Base-by-base conservation (phyloP, 2,797 vertebrate species). In the Denticeps clupeoides region DNA sequence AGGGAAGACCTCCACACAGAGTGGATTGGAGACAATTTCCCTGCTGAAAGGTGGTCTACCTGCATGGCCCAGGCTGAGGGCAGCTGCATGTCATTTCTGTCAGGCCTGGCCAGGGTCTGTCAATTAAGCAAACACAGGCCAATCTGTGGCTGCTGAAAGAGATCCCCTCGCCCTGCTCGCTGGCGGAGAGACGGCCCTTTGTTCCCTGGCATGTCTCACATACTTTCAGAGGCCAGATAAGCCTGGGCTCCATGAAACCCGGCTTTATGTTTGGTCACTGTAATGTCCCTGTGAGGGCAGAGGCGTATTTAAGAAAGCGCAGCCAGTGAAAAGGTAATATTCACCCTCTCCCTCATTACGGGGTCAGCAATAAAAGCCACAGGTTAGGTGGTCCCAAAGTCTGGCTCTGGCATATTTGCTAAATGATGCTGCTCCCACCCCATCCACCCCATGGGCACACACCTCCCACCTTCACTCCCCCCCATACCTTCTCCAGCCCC, bases 171-270 rank as follows among this genome's bases (percentile, higher is more conserved):
- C 86, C 79, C 78, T 68, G 74, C 78, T 82, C 71, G 7, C 63
- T 64, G 79, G 72, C 73, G 70, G 80, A 91, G 88, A 94, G 89
- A 88, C 80, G 77, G 79, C 73, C 80, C 86, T 89, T 92, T 94
- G 90, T 94, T 88, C 87, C 64, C 81, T 67, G 74, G 83, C 86
- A 83, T 90, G 91, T 89, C 87, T 92, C 89, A 87, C 87, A 93
- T 93, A 93, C 86, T 91, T 93, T 87, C 81, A 77, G 85, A 81
- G 84, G 78, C 79, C 84, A 80, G 89, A 91, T 94, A 93, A 92
- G 89, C 82, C 74, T 58, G 69, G 75, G 72, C 66, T 66, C 79
- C 77, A 89, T 92, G 86, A 91, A 93, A 85, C 81, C 73, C 78
- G 65, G 83, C 84, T 87, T 92, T 92, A 89, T 91, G 82, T 80